Evolutionary conservation across 2,888 invertebrate species (phyloP).

Genomic region (Leptogaster cylindrica): DNA sequence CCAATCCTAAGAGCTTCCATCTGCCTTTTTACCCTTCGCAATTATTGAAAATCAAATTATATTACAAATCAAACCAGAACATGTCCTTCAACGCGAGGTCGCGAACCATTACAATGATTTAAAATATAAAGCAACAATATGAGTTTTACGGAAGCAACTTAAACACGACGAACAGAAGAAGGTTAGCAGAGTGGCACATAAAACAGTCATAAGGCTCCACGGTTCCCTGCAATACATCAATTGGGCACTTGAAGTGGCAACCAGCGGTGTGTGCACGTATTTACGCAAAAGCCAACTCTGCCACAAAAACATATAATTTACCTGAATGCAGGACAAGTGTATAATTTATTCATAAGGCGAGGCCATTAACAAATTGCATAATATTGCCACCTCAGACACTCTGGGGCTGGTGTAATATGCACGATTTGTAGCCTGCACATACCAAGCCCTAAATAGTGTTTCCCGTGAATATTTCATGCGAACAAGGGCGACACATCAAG

Average conservation of each 20-base stretch:
- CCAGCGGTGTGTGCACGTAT: constrained; percentile 1
- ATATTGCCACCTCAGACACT: constrained; percentile 40
- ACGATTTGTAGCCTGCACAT: constrained; percentile 9
- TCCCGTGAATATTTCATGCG: constrained; percentile 27
- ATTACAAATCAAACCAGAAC: no score
- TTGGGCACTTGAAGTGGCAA: constrained; percentile 33
- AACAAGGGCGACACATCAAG: constrained; percentile 25
- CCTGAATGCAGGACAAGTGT: constrained; percentile 41
- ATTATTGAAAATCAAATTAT: no score
- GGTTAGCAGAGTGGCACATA: no score
- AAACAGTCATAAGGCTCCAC: neutral
- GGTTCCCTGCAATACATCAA: constrained; percentile 12
- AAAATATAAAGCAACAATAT: no score
- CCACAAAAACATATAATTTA: constrained; percentile 42
- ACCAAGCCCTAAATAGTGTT: constrained; percentile 10
- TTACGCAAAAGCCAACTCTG: neutral
- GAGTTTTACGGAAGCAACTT: no score
- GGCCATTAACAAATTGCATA: constrained; percentile 49
- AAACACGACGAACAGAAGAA: no score
- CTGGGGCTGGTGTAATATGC: neutral
- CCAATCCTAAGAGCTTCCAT: neutral
- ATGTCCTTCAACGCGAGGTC: no score
- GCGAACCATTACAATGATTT: no score
- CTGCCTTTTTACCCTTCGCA: no score
- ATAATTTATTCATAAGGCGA: constrained; percentile 46